Conservation (phyloP, 2,888 invertebrate genomes). For the Polyommatus icarus region DNA sequence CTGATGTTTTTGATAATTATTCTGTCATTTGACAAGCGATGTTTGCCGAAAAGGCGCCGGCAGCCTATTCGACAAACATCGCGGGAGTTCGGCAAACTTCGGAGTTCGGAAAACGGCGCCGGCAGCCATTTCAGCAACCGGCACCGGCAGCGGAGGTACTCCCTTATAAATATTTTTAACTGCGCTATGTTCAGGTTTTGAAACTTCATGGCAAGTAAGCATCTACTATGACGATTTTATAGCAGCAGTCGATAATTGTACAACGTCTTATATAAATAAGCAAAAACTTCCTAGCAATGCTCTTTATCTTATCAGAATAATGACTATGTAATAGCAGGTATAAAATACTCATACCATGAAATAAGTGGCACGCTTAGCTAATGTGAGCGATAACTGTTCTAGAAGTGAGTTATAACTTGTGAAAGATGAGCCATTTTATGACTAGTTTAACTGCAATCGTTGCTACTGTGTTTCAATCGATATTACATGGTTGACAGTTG, state of each 20-base stretch:
- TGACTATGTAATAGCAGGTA: not conserved
- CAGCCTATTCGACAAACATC: no score
- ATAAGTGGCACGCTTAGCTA: not conserved
- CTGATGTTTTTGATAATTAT: no score
- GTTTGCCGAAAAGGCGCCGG: no score
- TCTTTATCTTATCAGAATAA: constrained; percentile 7
- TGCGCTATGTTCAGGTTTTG: not conserved
- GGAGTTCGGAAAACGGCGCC: no score
- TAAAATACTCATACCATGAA: constrained; percentile 35
- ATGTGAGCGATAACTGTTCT: not conserved
- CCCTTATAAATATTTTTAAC: no score
- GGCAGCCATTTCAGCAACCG: no score
- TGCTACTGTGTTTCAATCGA: not conserved
- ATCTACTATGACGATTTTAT: not conserved
- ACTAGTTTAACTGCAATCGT: not conserved
- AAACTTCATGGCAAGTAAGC: not conserved
- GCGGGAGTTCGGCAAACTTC: no score
- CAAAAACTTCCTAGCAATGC: not conserved
- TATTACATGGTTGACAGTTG: no score
- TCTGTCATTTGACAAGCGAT: no score
- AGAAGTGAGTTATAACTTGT: not conserved
- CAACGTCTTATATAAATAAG: not conserved
- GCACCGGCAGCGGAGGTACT: no score
- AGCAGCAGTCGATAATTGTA: not conserved
- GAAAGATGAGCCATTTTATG: constrained; percentile 1